Evolutionary conservation across 2,113 vertebrate species (phyloP), one percentile per base, ranked within the genome.

Genomic region (Lepus europaeus): DNA sequence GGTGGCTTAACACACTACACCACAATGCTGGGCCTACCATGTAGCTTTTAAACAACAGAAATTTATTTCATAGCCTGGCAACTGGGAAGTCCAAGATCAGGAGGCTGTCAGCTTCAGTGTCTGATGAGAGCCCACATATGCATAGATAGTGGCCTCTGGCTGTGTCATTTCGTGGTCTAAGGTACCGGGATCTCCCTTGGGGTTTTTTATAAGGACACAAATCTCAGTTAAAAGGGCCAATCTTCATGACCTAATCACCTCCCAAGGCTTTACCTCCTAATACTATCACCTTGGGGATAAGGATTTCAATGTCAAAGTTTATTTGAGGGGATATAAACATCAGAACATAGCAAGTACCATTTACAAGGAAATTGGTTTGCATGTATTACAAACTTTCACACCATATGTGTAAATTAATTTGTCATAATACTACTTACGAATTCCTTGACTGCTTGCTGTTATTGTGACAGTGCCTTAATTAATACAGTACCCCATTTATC

Each of bases 381-480:
- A 36, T 51, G 74, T 92, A 79, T 93, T 70, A 3, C 80, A 85
- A 66, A 23, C 77, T n/a, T 82, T 93, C 11, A 78, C 2, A 77
- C 53, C 33, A 12, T 4, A 64, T 63, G 81, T 94, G 8, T 29
- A 83, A 56, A 70, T 66, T 87, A 73, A 72, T 33, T 36, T 33
- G 59, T 13, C 53, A 39, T 59, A 59, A 59, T 59, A 59, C 19
- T 59, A 17, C 6, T 81, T 90, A 92, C 10, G 14, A 45, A 53
- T 83, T 70, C 80, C 19, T 25, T 51, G 59, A 82, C 29, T 63
- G 14, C 33, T 88, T 95, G 69, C 23, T n/a, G 1, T 86, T 70
- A 51, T 36, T 69, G 20, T 69, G 12, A 80, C 13, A n/a, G 8
- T 56, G 12, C 33, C 13, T 33, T 51, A 63, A 87, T 9, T 59